A percentile compares a stretch with the other conserved stretches of the same genome.
Conservation (phyloP, 2,797 vertebrate genomes). For the Dryobates pubescens region DNA sequence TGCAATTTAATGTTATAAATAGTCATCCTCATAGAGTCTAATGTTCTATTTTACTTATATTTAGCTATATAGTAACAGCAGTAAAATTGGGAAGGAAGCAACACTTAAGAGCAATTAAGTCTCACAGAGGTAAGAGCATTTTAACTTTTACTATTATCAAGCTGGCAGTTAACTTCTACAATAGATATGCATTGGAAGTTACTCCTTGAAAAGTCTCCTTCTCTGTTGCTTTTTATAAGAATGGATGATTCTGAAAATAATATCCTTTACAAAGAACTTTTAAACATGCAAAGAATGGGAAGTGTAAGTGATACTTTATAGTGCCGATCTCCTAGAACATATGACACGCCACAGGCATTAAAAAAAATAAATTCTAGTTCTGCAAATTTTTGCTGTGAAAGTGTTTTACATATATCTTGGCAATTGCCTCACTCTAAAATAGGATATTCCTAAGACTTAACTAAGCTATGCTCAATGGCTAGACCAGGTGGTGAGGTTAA, state of each 20-base stretch:
- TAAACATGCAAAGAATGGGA: not conserved
- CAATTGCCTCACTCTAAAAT: slow-evolving; percentile 21
- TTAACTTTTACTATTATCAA: not conserved
- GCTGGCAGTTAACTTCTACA: not conserved
- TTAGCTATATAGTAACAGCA: not conserved
- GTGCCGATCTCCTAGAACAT: not conserved
- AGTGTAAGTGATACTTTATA: not conserved
- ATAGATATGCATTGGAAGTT: not conserved
- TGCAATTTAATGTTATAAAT: not conserved
- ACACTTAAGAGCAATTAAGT: not conserved
- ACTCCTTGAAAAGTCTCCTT: not conserved
- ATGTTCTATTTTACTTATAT: not conserved
- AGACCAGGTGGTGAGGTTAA: slow-evolving; percentile 49
- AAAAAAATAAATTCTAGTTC: not conserved
- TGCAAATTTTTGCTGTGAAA: not conserved
- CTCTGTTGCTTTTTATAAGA: not conserved
- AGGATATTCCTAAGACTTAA: not conserved
- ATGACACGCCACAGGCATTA: fast-evolving
- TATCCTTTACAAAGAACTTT: not conserved
- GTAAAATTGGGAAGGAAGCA: not conserved
- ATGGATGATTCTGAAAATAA: not conserved
- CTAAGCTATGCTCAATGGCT: not conserved
- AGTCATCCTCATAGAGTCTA: not conserved
- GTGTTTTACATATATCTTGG: not conserved
- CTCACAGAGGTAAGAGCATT: not conserved